These are phyloP conservation scores for Crocidura indochinensis DNA, from an alignment of 2,797 vertebrate species.

Conservation along the genomic window DNA sequence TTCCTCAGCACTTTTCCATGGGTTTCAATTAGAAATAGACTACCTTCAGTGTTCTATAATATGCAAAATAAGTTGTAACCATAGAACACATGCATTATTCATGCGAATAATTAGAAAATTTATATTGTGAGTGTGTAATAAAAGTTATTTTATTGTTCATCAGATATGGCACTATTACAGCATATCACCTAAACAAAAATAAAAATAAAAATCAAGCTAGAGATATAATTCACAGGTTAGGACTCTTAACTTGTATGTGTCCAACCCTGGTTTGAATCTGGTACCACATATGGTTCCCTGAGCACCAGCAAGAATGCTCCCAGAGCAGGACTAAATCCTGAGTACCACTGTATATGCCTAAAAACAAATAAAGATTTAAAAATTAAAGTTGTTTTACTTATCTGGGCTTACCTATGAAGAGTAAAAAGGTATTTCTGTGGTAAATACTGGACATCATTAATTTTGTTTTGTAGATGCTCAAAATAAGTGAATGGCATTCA, in stretches of 20 bases:
- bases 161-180: background rate
- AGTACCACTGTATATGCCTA: too few relatives aligned
- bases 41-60: background rate
- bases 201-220: too few relatives aligned
- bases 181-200: too few relatives aligned
- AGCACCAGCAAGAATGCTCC: too few relatives aligned
- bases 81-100: background rate
- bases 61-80: background rate
- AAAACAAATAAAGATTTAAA: background rate
- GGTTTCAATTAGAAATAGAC: slow-evolving; percentile 40
- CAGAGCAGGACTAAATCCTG: too few relatives aligned
- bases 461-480: background rate
- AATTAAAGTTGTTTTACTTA: background rate
- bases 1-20: background rate
- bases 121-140: background rate
- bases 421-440: background rate
- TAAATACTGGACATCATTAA: background rate
- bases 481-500: slow-evolving; percentile 18
- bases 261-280: too few relatives aligned
- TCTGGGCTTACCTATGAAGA: too few relatives aligned
- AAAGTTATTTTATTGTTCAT: slow-evolving; percentile 42
- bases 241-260: too few relatives aligned
- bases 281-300: too few relatives aligned
- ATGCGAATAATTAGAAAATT: background rate
- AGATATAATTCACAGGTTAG: too few relatives aligned